Percentiles rank a stretch among this genome's conserved stretches.
These are phyloP conservation scores for Ctenopoma multispine DNA, from an alignment of 2,797 vertebrate species.

Conservation along the genomic window DNA sequence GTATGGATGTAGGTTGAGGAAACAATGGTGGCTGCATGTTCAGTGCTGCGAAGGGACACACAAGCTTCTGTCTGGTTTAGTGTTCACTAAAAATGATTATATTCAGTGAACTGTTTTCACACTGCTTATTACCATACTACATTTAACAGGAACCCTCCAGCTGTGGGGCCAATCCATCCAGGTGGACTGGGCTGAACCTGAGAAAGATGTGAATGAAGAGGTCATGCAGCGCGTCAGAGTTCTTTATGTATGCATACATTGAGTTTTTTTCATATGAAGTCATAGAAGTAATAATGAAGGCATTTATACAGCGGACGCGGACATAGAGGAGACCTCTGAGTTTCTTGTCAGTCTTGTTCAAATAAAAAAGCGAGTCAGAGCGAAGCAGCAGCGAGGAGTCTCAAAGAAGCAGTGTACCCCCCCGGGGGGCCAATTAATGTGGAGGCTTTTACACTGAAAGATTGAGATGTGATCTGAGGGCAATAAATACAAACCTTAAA, in stretches of 20 bases:
- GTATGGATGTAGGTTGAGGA: too few relatives aligned
- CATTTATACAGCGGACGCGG: neutral
- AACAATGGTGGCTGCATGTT: too few relatives aligned
- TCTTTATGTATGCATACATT: constrained; percentile 59
- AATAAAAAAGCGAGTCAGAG: constrained; percentile 18
- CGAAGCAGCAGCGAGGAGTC: neutral
- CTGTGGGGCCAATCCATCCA: constrained; percentile 93
- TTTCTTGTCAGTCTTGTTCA: neutral
- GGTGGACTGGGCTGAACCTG: constrained; percentile 96
- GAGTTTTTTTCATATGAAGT: too few relatives aligned
- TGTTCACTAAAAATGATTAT: too few relatives aligned
- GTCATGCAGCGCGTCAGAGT: constrained; percentile 90
- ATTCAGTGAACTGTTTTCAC: too few relatives aligned
- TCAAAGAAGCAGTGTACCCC: neutral
- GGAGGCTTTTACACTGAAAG: constrained; percentile 10
- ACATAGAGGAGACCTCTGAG: constrained; percentile 8
- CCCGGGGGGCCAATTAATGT: constrained; percentile 33
- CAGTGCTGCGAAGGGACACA: too few relatives aligned
- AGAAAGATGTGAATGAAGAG: constrained; percentile 93
- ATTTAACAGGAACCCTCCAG: constrained; percentile 87
- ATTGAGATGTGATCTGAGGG: constrained; percentile 1
- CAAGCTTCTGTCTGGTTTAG: too few relatives aligned
- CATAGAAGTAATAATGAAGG: too few relatives aligned
- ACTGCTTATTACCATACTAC: neutral
- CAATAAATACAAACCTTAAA: neutral